A percentile compares a stretch with the other conserved stretches of the same genome.
Conservation (phyloP, 2,113 vertebrate species). For the Accipiter virgatus region DNA sequence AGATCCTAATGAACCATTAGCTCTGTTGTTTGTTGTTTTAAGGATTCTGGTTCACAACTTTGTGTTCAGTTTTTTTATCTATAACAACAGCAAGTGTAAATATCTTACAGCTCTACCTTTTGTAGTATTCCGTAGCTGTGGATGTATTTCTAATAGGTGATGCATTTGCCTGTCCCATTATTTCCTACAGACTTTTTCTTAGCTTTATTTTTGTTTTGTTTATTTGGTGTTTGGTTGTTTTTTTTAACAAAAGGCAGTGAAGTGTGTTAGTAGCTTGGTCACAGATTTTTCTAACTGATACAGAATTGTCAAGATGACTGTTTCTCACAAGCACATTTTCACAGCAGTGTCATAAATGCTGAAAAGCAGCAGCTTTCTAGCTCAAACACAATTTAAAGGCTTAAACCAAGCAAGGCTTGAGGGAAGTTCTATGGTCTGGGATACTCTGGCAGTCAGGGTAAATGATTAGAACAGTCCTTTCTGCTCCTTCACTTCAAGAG, state of each 20-base stretch:
- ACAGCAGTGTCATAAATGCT: neutral
- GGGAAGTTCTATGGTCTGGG: neutral
- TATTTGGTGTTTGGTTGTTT: neutral
- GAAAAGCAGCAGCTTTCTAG: neutral
- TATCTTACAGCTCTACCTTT: neutral
- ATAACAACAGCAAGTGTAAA: neutral
- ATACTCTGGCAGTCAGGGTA: neutral
- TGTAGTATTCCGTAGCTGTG: neutral
- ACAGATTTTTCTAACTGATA: neutral
- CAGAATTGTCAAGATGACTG: neutral
- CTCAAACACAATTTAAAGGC: neutral
- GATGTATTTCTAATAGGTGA: neutral
- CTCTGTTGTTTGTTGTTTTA: neutral
- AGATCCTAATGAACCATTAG: neutral
- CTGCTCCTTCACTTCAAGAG: neutral
- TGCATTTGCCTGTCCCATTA: neutral
- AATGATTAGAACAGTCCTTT: neutral
- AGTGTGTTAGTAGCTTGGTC: neutral
- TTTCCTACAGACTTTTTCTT: neutral
- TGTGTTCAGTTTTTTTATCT: neutral
- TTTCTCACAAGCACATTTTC: neutral
- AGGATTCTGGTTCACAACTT: neutral
- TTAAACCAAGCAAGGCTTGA: neutral
- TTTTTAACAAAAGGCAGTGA: neutral
- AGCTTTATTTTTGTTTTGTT: neutral